phyloP scores from a whole-genome alignment of 2,113 vertebrate species.

The Boleophthalmus pectinirostris region DNA sequence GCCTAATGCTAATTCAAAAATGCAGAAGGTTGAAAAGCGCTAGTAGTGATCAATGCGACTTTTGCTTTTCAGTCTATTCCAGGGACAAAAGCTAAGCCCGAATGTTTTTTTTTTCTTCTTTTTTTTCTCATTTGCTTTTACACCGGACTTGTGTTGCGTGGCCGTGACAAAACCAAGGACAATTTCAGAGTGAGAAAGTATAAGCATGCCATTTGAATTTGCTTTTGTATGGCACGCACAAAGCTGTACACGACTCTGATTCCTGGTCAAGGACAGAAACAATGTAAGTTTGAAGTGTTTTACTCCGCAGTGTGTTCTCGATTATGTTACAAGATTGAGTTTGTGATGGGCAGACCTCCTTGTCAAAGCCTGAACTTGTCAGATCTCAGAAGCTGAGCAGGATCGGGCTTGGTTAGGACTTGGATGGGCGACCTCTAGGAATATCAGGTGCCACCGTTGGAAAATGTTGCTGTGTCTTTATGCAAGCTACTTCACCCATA shows the following conservation, averaged over 20 bases:
- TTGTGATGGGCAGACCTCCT: too few relatives aligned
- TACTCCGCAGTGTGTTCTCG: not conserved
- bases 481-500: too few relatives aligned
- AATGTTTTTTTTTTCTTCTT: conserved; percentile 7
- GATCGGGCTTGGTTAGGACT: too few relatives aligned
- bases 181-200: not conserved
- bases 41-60: conserved; percentile 41
- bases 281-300: not conserved
- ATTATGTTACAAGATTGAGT: not conserved
- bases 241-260: not conserved
- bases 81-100: conserved; percentile 41
- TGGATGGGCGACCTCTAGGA: too few relatives aligned
- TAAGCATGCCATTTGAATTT: conserved; percentile 2
- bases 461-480: too few relatives aligned
- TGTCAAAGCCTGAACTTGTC: too few relatives aligned
- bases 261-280: not conserved
- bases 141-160: not conserved
- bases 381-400: too few relatives aligned
- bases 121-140: conserved; percentile 1
- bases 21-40: conserved; percentile 35
- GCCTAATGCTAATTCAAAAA: conserved; percentile 41
- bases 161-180: conserved; percentile 14
- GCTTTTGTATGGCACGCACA: not conserved
- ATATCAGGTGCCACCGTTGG: too few relatives aligned
- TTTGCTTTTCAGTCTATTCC: conserved; percentile 42